Evolutionary conservation across 2,797 vertebrate species (phyloP).

Genomic region (Neosilurus mollespiculum): DNA sequence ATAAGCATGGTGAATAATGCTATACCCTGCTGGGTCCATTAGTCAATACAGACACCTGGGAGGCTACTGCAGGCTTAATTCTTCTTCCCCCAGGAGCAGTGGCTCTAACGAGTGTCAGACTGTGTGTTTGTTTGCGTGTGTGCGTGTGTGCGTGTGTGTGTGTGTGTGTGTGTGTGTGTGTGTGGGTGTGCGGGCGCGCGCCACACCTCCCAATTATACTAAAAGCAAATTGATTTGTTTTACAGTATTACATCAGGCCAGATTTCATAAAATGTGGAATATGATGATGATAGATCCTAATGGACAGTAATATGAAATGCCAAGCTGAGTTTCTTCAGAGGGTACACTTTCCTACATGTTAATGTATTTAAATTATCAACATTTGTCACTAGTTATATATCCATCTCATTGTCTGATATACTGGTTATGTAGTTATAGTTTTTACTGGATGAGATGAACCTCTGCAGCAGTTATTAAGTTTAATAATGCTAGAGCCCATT

Average conservation of each 20-base stretch:
- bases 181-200: no score
- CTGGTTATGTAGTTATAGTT: neutral
- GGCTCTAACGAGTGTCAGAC: conserved; percentile 20
- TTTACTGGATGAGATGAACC: conserved; percentile 14
- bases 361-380: neutral
- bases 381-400: neutral
- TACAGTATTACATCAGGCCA: neutral
- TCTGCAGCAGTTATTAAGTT: conserved; percentile 5
- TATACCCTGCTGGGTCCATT: conserved; percentile 34
- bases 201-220: neutral
- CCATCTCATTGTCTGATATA: neutral
- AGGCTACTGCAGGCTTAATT: conserved; percentile 36
- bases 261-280: conserved; percentile 6
- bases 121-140: neutral
- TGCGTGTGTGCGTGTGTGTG: no score
- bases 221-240: conserved; percentile 18
- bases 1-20: conserved; percentile 37
- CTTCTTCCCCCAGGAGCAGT: neutral
- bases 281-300: neutral
- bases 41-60: conserved; percentile 47
- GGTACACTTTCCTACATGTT: neutral
- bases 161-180: no score
- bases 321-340: neutral
- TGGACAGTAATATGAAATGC: neutral
- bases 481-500: conserved; percentile 25